Evolutionary conservation across 2,888 invertebrate genomes (phyloP).

Genomic region (Dynastes hyllus): DNA sequence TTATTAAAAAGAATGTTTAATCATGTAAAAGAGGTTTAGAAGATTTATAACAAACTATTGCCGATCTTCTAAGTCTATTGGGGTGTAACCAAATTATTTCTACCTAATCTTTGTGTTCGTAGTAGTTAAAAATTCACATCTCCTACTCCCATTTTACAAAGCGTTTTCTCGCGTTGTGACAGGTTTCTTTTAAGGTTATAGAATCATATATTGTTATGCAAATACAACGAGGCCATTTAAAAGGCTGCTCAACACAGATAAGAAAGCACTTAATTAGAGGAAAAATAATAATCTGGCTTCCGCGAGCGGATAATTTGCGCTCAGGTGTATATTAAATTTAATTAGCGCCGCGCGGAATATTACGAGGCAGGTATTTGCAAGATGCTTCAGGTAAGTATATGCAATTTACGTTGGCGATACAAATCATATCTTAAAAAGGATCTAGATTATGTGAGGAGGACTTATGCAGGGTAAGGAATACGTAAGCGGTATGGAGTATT

Average conservation of each 20-base stretch:
- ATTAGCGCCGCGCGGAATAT: not conserved
- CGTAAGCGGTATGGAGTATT: slow-evolving; percentile 20
- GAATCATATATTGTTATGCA: slow-evolving; percentile 3
- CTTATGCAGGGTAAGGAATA: not conserved
- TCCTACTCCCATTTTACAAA: too few relatives aligned
- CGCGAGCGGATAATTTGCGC: not conserved
- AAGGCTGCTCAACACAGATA: slow-evolving; percentile 11
- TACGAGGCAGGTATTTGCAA: not conserved
- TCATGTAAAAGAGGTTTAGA: too few relatives aligned
- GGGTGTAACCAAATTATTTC: too few relatives aligned
- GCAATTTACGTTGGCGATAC: slow-evolving; percentile 14
- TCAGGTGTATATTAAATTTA: not conserved
- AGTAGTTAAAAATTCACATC: too few relatives aligned
- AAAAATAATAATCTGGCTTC: slow-evolving; percentile 1
- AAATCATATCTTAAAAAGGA: slow-evolving; percentile 21
- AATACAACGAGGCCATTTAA: not conserved
- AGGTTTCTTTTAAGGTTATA: not conserved
- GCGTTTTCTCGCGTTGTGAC: not conserved
- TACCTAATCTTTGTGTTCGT: too few relatives aligned
- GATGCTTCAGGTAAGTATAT: not conserved
- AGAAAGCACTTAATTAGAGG: not conserved
- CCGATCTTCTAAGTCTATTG: too few relatives aligned
- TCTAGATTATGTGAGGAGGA: not conserved
- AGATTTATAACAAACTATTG: too few relatives aligned
- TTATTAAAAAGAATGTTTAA: too few relatives aligned